Conservation (phyloP, 2,797 vertebrate genomes). For the Chloroceryle inda region DNA sequence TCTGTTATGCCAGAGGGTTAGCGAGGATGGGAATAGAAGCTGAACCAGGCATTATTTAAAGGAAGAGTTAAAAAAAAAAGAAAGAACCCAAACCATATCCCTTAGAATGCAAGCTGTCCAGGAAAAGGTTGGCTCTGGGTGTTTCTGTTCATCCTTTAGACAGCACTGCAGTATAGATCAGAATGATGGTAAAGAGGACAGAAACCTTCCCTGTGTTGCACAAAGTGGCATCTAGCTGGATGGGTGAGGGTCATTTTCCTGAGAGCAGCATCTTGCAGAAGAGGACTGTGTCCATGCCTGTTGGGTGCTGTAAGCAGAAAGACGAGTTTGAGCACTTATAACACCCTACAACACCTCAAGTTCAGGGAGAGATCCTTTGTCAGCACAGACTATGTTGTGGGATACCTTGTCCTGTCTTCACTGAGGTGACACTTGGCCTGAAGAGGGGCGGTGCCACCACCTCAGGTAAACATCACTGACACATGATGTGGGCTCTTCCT, state of each 20-base stretch:
- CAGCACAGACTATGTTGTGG: fast-evolving
- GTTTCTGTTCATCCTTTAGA: background rate
- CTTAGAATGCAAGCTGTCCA: background rate
- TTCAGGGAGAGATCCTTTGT: background rate
- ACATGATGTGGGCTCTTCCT: fast-evolving
- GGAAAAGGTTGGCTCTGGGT: background rate
- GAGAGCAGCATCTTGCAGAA: background rate
- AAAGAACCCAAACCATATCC: background rate
- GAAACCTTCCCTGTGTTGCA: background rate
- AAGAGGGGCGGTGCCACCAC: background rate
- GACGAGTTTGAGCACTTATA: background rate
- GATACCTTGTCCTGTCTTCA: background rate
- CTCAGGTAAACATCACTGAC: background rate
- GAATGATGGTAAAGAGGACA: background rate
- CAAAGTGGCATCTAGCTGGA: background rate
- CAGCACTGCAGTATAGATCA: too few species aligned
- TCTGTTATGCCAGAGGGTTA: background rate
- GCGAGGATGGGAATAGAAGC: background rate
- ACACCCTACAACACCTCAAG: background rate
- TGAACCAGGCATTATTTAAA: background rate
- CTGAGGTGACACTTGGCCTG: background rate
- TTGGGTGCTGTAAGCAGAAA: background rate
- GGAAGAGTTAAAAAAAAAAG: background rate
- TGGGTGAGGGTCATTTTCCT: fast-evolving
- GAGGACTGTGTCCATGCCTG: background rate